phyloP scores from a whole-genome alignment of 2,797 vertebrate genomes.

The Euthynnus affinis region DNA sequence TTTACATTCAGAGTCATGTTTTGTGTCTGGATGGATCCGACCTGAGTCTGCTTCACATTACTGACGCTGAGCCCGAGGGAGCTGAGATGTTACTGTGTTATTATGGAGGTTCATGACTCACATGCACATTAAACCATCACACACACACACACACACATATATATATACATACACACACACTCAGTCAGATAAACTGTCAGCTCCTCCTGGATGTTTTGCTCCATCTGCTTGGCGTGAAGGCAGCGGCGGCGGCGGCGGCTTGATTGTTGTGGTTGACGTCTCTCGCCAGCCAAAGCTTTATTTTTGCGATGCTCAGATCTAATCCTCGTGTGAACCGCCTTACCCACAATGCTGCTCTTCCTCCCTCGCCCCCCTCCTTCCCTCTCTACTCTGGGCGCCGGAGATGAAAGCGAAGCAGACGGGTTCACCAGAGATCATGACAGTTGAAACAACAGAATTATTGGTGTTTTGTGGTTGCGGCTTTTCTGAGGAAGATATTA shows the following conservation, averaged over 20 bases:
- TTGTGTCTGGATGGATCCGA: background rate
- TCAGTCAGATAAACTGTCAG: background rate
- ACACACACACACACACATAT: constrained; percentile 1
- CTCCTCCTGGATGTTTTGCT: constrained; percentile 21
- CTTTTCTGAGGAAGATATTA: constrained; percentile 29
- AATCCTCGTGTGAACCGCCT: constrained; percentile 55
- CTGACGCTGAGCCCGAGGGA: constrained; percentile 21
- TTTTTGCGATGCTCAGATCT: constrained; percentile 32
- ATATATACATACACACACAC: too few relatives aligned
- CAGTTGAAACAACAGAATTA: constrained; percentile 53
- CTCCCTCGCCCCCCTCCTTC: background rate
- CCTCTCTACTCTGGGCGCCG: too few relatives aligned
- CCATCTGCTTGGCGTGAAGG: constrained; percentile 31
- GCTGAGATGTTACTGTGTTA: constrained; percentile 22
- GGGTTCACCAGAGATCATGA: constrained; percentile 17
- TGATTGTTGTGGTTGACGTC: constrained; percentile 54
- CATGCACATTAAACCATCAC: constrained; percentile 20
- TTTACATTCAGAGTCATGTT: background rate
- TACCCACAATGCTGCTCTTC: constrained; percentile 49
- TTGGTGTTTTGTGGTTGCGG: constrained; percentile 48
- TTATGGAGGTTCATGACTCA: constrained; percentile 30
- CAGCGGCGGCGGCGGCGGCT: constrained; percentile 6
- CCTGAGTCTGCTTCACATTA: constrained; percentile 53
- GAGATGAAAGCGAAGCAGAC: constrained; percentile 51
- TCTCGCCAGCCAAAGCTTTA: constrained; percentile 38